Evolutionary conservation across 2,888 invertebrate genomes (phyloP).

Genomic region (Dolichomitus sp.): DNA sequence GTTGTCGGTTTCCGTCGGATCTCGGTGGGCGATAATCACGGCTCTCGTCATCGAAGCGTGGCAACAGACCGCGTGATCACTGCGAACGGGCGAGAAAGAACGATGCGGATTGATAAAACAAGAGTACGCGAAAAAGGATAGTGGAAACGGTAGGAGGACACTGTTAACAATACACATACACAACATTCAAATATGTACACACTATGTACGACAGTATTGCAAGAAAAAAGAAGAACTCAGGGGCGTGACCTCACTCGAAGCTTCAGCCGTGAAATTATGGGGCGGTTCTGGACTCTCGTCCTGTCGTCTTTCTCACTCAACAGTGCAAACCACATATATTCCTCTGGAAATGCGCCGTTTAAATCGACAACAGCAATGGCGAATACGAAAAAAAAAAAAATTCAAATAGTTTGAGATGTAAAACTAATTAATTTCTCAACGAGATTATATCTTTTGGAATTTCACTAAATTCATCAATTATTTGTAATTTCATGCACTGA

Average conservation of each 20-base stretch:
- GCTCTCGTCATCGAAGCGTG: conserved; percentile 65
- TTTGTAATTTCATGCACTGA: background rate
- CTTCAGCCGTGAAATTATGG: conserved; percentile 67
- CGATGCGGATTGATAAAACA: conserved; percentile 54
- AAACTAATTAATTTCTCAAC: background rate
- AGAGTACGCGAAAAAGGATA: conserved; percentile 41
- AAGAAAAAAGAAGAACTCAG: conserved; percentile 64
- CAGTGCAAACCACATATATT: conserved; percentile 7
- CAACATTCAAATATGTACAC: background rate
- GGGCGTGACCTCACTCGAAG: conserved; percentile 67
- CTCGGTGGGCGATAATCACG: conserved; percentile 77
- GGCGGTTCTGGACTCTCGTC: conserved; percentile 56
- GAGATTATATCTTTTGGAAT: background rate
- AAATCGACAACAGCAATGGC: conserved; percentile 5
- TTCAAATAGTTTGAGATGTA: background rate
- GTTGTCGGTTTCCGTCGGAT: conserved; percentile 81
- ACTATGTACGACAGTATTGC: conserved; percentile 6
- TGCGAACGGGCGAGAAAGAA: conserved; percentile 44
- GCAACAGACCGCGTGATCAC: conserved; percentile 31
- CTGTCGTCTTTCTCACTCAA: conserved; percentile 44
- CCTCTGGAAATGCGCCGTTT: conserved; percentile 7
- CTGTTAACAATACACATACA: conserved; percentile 9
- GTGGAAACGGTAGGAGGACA: conserved; percentile 23
- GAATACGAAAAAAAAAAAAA: background rate
- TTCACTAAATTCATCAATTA: background rate